These are phyloP conservation scores for Gymnothorax reevesii DNA, from an alignment of 2,797 vertebrate species.

Conservation along the genomic window DNA sequence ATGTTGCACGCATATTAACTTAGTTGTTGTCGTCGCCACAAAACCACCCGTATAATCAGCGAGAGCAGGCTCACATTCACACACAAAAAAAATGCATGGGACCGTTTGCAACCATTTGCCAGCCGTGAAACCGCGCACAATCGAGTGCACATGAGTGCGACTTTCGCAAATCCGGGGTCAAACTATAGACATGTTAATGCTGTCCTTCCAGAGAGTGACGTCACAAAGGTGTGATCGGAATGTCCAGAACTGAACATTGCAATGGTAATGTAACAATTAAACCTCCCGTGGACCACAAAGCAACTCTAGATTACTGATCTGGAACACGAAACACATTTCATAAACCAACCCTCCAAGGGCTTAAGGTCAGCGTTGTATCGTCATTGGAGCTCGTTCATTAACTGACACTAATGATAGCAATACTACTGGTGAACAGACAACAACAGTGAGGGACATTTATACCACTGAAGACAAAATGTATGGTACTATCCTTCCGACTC, in stretches of 20 bases:
- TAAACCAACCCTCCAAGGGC: neutral
- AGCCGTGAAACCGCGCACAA: no score
- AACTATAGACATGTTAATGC: no score
- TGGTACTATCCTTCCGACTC: neutral
- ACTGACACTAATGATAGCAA: neutral
- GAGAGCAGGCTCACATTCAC: no score
- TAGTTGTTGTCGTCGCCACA: no score
- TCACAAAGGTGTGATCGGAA: neutral
- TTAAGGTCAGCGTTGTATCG: neutral
- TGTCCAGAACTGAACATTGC: neutral
- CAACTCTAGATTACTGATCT: neutral
- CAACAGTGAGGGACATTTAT: neutral
- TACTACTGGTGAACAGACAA: neutral
- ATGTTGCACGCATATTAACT: no score
- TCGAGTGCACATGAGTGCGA: no score
- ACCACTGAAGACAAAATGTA: neutral
- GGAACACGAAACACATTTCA: neutral
- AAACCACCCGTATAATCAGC: no score
- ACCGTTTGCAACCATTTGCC: no score
- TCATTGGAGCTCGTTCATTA: neutral
- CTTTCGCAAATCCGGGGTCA: no score
- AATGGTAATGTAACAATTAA: neutral
- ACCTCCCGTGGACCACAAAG: neutral
- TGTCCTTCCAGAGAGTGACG: neutral
- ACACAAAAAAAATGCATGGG: no score